Conservation (phyloP, 2,888 invertebrate species). For the Plusia festucae region DNA sequence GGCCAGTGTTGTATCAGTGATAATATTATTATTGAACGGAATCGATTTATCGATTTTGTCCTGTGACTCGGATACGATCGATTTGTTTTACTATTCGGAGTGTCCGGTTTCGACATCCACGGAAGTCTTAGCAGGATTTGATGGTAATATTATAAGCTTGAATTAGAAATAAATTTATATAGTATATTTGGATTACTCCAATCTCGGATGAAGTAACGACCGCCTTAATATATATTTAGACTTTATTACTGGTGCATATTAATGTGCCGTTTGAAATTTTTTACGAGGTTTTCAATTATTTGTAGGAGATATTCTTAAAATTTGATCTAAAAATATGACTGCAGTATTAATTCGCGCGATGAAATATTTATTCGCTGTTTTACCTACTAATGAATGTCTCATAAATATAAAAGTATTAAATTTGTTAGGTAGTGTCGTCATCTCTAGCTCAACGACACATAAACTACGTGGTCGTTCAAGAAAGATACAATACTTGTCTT, state of each 20-base stretch:
- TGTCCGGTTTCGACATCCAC: constrained; percentile 63
- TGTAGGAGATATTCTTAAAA: constrained; percentile 22
- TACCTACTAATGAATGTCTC: not conserved
- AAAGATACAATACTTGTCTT: too few relatives aligned
- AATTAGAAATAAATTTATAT: constrained; percentile 33
- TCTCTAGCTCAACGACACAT: not conserved
- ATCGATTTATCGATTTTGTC: constrained; percentile 58
- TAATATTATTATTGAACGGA: constrained; percentile 49
- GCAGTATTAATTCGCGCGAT: constrained; percentile 15
- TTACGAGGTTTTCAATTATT: constrained; percentile 34
- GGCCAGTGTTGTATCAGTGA: constrained; percentile 59
- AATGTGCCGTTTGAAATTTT: constrained; percentile 25
- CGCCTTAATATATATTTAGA: constrained; percentile 40
- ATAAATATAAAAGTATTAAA: constrained; percentile 5
- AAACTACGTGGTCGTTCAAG: not conserved
- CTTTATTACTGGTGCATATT: constrained; percentile 41
- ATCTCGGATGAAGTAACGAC: constrained; percentile 31
- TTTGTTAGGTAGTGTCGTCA: constrained; percentile 4
- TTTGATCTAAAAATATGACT: constrained; percentile 21
- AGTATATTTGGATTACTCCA: constrained; percentile 25
- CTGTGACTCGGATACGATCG: constrained; percentile 64
- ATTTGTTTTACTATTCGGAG: constrained; percentile 56
- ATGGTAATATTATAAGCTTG: constrained; percentile 65
- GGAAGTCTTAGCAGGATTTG: constrained; percentile 64
- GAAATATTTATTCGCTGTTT: constrained; percentile 25